phyloP scores from a whole-genome alignment of 2,113 vertebrate species.

The Cercopithecus mona region DNA sequence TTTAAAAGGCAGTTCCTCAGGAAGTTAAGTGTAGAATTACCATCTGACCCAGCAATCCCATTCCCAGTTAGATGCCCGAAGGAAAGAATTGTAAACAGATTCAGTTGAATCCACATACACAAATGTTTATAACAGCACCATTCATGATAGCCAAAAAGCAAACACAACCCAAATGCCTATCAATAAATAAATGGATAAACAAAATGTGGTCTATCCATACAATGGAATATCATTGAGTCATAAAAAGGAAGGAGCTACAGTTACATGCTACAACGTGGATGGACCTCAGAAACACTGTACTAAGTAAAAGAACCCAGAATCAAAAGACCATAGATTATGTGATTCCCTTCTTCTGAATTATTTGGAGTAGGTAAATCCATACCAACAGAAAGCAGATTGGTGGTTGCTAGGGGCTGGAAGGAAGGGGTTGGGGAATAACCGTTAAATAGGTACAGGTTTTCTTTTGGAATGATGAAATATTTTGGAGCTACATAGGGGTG shows the following conservation, averaged over 20 bases:
- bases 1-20: background rate
- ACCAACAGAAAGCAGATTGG: background rate
- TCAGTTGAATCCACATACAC: too few species aligned
- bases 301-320: background rate
- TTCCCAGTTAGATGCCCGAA: background rate
- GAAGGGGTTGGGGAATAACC: background rate
- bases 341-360: background rate
- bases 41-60: background rate
- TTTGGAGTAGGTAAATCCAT: too few species aligned
- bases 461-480: background rate
- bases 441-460: background rate
- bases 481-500: background rate
- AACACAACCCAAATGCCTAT: background rate
- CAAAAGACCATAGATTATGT: background rate
- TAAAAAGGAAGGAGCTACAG: background rate
- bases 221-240: background rate
- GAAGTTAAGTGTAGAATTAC: background rate
- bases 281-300: background rate
- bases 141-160: background rate
- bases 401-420: too few species aligned
- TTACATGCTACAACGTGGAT: accelerated
- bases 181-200: background rate
- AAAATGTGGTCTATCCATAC: background rate
- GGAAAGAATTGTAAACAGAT: too few species aligned
- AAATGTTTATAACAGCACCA: background rate